A percentile compares a stretch with the other conserved stretches of the same genome.
Conservation (phyloP, 2,113 vertebrate species). For the Atlantisia rogersi region DNA sequence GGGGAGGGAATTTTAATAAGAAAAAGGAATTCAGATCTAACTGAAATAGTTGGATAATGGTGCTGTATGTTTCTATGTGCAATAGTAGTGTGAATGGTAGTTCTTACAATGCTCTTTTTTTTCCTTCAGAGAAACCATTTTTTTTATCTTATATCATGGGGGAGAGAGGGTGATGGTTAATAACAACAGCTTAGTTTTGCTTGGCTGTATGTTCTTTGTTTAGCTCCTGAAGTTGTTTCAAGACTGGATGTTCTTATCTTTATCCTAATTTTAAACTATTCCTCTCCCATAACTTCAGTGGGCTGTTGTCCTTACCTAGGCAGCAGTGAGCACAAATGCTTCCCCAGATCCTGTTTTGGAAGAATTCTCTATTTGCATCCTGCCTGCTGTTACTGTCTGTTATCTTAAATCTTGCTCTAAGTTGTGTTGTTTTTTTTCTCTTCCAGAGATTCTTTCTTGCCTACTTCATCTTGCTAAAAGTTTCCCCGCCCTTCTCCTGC, state of each 20-base stretch:
- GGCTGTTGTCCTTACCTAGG: neutral
- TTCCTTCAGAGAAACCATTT: neutral
- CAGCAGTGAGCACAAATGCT: neutral
- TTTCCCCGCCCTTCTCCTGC: neutral
- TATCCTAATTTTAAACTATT: neutral
- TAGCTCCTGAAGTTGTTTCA: neutral
- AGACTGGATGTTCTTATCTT: neutral
- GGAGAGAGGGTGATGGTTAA: neutral
- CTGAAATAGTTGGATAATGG: neutral
- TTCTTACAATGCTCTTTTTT: neutral
- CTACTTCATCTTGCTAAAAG: neutral
- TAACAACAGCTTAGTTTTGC: neutral
- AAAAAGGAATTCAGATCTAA: neutral
- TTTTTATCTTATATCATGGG: neutral
- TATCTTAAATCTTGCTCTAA: neutral
- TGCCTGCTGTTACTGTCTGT: neutral
- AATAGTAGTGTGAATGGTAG: neutral
- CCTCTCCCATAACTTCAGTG: neutral
- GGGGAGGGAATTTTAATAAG: neutral
- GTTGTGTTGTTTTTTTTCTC: neutral
- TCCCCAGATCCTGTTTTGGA: neutral
- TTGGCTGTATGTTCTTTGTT: neutral
- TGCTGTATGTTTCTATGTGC: neutral
- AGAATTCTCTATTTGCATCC: neutral
- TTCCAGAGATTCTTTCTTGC: conserved; percentile 24